Base-by-base conservation (phyloP, 2,888 invertebrate species). In the Asteroscopus sphinx region DNA sequence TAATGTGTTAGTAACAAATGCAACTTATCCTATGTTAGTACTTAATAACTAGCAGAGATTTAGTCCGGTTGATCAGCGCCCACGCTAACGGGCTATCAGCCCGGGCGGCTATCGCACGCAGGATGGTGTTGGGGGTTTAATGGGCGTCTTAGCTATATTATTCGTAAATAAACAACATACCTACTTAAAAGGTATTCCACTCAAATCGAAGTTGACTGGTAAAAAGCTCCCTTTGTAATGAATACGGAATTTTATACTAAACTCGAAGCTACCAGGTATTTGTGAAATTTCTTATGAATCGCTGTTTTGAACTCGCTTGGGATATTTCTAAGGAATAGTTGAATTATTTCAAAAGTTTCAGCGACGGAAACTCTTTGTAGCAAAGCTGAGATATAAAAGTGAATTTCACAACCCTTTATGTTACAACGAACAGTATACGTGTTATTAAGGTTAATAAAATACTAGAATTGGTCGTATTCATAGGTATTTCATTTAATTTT, bases 311-410 rank as follows among this genome's bases (percentile, higher is more conserved):
- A 64, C 37, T 42, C 26, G 17, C 16, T 36, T 28, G 46, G 45
- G 52, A 57, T 48, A 54, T 68, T 68, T 59, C 60, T 44, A 16
- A 54, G 58, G 41, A 73, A 60, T 63, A 48, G 55, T 61, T 54
- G 63, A 68, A 61, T 72, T 63, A 56, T 63, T 52, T 49, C 41
- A 55, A 54, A 63, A 60, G 44, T 75, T 64, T 39, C 36, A 44
- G 26, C 28, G 28, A 15, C 4, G 54, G 55, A 48, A 55, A 37
- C 30, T 21, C 66, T 75, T 68, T 73, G 54, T 52, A 36, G 36
- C 9, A 16, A 5, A 47, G 15, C 11, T 35, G 32, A 41, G 16
- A 60, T 36, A 37, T 48, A 16, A 37, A 48, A 21, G n/a, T 41
- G 26, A 51, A 59, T 48, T 41, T 28, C 44, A 39, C 12, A 26